A percentile compares a stretch with the other conserved stretches of the same genome.
Conservation (phyloP, 92 coral and sea anemone genomes). For the Porites rus region DNA sequence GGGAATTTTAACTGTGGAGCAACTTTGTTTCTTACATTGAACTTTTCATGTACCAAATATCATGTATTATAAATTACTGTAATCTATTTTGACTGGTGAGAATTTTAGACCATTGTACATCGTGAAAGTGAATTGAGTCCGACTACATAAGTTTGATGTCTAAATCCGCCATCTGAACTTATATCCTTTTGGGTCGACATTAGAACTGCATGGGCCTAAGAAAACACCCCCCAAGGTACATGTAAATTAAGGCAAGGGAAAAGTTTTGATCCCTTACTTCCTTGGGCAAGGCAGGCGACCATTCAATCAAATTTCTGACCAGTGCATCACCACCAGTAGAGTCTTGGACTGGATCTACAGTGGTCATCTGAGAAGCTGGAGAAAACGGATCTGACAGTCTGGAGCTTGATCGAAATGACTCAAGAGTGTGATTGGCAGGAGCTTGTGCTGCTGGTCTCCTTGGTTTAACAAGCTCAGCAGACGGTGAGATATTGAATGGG, state of each 20-base stretch:
- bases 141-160: too few species aligned
- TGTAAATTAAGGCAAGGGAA: too few species aligned
- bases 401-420: background rate
- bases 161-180: too few species aligned
- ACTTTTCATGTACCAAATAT: too few species aligned
- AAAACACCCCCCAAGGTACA: background rate
- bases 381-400: conserved; percentile 43
- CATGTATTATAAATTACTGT: too few species aligned
- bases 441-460: background rate
- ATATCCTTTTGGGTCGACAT: too few species aligned
- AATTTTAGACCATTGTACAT: too few species aligned
- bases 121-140: too few species aligned
- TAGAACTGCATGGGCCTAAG: too few species aligned
- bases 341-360: background rate
- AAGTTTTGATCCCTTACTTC: conserved; percentile 25
- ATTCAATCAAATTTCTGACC: conserved; percentile 36
- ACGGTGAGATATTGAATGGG: conserved; percentile 30
- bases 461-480: conserved; percentile 30
- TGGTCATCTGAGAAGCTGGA: background rate
- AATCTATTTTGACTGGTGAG: too few species aligned
- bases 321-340: background rate
- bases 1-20: too few species aligned
- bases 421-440: background rate
- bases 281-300: conserved; percentile 8
- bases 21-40: too few species aligned